Percentiles rank a stretch among this genome's conserved stretches.
These are phyloP conservation scores for Baronia brevicornis DNA, from an alignment of 2,888 invertebrate species.

Conservation along the genomic window DNA sequence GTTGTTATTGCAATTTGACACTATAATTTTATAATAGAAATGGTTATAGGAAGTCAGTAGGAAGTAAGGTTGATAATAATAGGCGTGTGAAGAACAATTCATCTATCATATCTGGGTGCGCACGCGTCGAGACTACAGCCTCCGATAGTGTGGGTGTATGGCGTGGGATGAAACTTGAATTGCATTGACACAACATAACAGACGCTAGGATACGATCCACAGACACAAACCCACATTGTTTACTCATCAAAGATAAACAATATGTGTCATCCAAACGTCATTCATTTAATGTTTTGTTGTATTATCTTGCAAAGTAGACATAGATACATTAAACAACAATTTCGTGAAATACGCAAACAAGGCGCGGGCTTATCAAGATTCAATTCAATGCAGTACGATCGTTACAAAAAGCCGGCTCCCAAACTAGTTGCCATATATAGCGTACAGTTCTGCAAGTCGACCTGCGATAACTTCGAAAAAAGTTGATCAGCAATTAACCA, in stretches of 20 bases:
- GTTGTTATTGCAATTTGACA: too few relatives aligned
- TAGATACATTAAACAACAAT: constrained; percentile 21
- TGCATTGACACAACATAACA: constrained; percentile 6
- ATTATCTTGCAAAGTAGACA: constrained; percentile 6
- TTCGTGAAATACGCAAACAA: constrained; percentile 49
- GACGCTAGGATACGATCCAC: constrained; percentile 6
- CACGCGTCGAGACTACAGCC: constrained; percentile 20
- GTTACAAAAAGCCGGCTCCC: constrained; percentile 54
- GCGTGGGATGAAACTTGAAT: constrained; percentile 15
- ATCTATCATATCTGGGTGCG: constrained; percentile 23
- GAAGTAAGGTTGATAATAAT: constrained; percentile 24
- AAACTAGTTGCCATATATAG: constrained; percentile 46
- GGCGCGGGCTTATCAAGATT: constrained; percentile 57
- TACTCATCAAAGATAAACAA: constrained; percentile 3
- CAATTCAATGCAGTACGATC: constrained; percentile 50
- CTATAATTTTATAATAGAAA: too few relatives aligned
- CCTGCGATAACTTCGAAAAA: constrained; percentile 59
- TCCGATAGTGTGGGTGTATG: constrained; percentile 25
- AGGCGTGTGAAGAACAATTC: constrained; percentile 24
- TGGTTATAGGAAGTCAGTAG: constrained; percentile 16
- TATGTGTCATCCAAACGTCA: constrained; percentile 3
- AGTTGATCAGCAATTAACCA: constrained; percentile 54
- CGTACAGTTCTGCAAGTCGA: constrained; percentile 52
- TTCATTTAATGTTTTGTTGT: constrained; percentile 1
- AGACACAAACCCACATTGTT: constrained; percentile 4